Conservation (phyloP, 1,140 invertebrate species). For the Gonioctena quinquepunctata region DNA sequence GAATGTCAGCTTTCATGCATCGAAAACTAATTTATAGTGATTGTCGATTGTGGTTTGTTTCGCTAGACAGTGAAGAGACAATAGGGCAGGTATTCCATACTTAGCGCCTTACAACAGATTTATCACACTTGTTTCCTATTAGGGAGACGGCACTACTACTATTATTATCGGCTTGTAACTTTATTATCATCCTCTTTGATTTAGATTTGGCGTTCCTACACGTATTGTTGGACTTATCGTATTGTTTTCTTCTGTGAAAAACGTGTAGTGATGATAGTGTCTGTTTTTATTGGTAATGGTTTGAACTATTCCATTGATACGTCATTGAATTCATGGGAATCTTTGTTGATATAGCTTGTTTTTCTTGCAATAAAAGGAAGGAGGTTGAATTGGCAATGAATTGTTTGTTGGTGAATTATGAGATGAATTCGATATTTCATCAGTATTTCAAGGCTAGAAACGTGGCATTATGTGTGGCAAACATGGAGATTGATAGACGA, state of each 20-base stretch:
- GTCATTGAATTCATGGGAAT: background rate
- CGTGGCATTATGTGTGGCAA: too few species aligned
- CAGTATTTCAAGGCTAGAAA: too few species aligned
- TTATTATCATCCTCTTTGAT: background rate
- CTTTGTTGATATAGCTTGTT: too few species aligned
- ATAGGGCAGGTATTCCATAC: background rate
- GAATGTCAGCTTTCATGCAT: background rate
- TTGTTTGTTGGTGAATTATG: too few species aligned
- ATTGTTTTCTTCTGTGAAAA: background rate
- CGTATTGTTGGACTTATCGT: background rate
- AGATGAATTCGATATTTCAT: too few species aligned
- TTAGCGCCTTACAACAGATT: background rate
- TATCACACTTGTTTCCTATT: background rate
- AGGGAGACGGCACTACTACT: background rate
- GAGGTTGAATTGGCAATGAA: too few species aligned
- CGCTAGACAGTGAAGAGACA: background rate
- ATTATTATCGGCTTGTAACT: background rate
- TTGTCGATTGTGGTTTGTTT: background rate
- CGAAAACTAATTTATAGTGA: background rate
- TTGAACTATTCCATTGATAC: background rate
- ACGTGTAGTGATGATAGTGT: background rate
- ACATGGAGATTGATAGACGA: too few species aligned
- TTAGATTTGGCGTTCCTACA: background rate
- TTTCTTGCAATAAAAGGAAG: too few species aligned
- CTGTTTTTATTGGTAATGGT: background rate